These are phyloP conservation scores for Callocephalon fimbriatum DNA, from an alignment of 2,113 vertebrate genomes.

Conservation along the genomic window DNA sequence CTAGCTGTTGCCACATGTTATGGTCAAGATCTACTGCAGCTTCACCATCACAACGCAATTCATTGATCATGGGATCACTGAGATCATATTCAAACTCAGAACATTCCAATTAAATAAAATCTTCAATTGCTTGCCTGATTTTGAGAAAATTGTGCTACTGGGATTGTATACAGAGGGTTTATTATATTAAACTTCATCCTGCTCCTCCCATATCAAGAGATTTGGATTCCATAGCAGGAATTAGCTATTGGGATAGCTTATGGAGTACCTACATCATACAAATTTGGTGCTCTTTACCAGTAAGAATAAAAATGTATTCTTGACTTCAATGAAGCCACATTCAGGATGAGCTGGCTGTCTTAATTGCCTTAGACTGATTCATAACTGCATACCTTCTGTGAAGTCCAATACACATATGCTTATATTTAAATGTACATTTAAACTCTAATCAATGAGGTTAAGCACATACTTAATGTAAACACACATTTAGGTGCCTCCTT, in stretches of 20 bases:
- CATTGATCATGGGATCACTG: not conserved
- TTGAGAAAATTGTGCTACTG: not conserved
- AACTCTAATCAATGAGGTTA: not conserved
- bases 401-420: not conserved
- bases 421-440: not conserved
- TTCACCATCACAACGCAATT: accelerated
- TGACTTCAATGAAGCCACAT: not conserved
- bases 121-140: not conserved
- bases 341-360: not conserved
- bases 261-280: not conserved
- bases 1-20: accelerated
- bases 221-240: not conserved
- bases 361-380: not conserved
- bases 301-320: not conserved
- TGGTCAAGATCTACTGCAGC: not conserved
- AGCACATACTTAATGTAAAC: not conserved
- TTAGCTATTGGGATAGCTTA: not conserved
- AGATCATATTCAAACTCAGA: not conserved
- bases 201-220: not conserved
- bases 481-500: not conserved
- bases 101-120: not conserved
- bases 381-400: not conserved
- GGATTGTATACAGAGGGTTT: accelerated
- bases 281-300: not conserved
- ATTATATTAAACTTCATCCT: not conserved